These are phyloP conservation scores for Erethizon dorsatum DNA, from an alignment of 2,797 vertebrate genomes.

Conservation along the genomic window DNA sequence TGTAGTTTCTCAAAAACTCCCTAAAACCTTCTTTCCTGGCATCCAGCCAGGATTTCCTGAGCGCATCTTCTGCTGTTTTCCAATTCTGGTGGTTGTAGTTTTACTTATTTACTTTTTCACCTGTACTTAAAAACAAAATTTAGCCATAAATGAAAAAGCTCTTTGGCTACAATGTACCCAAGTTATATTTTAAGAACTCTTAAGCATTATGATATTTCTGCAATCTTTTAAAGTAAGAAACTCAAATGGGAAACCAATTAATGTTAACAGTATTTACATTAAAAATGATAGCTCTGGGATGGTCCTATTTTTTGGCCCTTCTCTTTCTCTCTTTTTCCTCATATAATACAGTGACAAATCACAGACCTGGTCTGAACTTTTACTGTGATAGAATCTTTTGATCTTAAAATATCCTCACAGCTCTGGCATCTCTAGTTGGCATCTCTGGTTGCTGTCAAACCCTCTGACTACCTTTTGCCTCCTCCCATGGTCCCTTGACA, in stretches of 20 bases:
- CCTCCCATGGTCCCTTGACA: neutral
- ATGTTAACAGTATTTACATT: neutral
- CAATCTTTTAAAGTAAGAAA: neutral
- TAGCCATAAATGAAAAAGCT: neutral
- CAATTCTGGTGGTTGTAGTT: neutral
- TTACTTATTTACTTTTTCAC: neutral
- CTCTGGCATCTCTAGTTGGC: neutral
- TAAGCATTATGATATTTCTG: neutral
- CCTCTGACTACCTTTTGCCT: neutral
- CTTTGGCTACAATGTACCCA: neutral
- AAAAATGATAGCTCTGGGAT: neutral
- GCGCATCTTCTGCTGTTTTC: neutral
- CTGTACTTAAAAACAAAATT: neutral
- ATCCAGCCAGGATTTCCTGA: neutral
- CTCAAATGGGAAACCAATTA: neutral
- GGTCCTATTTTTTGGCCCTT: neutral
- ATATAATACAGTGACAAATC: neutral
- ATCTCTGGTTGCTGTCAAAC: neutral
- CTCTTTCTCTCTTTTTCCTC: neutral
- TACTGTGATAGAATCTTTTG: neutral
- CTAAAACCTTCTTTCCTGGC: neutral
- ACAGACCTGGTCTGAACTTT: neutral
- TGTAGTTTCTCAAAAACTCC: neutral
- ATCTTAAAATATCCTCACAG: neutral
- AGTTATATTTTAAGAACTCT: neutral